These are phyloP conservation scores for Eueremaeus valkanovi DNA, from an alignment of 2,888 invertebrate species.

Conservation along the genomic window DNA sequence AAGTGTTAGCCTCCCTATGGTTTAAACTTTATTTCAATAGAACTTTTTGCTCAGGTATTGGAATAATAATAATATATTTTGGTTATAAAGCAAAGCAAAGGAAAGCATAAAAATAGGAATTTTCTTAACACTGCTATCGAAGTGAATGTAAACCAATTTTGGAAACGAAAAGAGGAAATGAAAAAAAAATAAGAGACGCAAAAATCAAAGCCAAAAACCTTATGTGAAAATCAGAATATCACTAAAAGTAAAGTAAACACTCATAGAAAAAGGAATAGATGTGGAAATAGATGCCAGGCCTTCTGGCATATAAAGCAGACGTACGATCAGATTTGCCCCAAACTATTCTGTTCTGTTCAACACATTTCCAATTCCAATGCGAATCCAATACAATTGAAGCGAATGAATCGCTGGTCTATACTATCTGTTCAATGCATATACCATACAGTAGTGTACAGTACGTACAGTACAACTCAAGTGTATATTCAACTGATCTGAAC, in stretches of 20 bases:
- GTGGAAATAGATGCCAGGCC: neutral
- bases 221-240: slow-evolving; percentile 16
- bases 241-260: neutral
- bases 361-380: slow-evolving; percentile 17
- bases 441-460: neutral
- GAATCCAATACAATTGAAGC: neutral
- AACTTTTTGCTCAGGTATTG: too few relatives aligned
- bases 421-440: neutral
- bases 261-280: neutral
- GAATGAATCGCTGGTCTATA: neutral
- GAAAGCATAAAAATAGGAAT: neutral
- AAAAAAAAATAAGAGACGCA: neutral
- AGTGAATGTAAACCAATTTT: neutral
- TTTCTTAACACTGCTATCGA: neutral
- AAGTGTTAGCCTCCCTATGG: too few relatives aligned
- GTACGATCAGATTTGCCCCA: slow-evolving; percentile 13
- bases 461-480: too few relatives aligned
- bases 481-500: neutral
- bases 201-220: neutral
- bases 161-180: slow-evolving; percentile 14
- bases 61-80: neutral
- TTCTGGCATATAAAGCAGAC: slow-evolving; percentile 15
- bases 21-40: too few relatives aligned
- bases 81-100: neutral
- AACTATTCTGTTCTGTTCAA: neutral